Conservation (phyloP, 2,797 vertebrate genomes). For the Cryptoblepharus egeriae region DNA sequence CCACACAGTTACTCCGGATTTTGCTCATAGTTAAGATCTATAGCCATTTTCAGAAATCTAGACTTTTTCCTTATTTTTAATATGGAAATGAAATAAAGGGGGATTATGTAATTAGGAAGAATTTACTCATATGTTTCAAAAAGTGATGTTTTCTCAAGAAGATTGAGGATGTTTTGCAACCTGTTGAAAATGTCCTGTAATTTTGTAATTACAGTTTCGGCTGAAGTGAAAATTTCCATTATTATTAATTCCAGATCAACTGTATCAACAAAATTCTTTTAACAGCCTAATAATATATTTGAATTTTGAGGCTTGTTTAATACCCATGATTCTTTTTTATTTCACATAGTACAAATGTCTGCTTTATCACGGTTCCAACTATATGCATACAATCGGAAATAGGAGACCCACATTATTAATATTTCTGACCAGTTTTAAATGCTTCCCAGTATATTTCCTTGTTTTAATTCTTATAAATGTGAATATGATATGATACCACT, state of each 20-base stretch:
- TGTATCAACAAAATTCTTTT: not conserved
- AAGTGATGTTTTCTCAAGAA: not conserved
- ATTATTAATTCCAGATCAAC: not conserved
- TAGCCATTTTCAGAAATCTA: not conserved
- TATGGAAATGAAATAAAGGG: not conserved
- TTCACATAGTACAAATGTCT: not conserved
- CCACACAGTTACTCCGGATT: no score
- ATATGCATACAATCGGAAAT: not conserved
- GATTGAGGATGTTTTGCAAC: not conserved
- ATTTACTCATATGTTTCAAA: not conserved
- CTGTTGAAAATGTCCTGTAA: no score
- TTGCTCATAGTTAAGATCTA: no score
- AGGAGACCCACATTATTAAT: not conserved
- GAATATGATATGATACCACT: not conserved
- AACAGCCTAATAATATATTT: not conserved
- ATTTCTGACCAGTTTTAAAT: constrained; percentile 5
- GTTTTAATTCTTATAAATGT: not conserved
- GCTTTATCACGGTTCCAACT: not conserved
- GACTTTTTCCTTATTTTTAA: not conserved
- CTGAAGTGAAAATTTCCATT: not conserved
- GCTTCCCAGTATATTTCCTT: not conserved
- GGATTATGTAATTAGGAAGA: not conserved
- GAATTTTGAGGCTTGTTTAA: not conserved
- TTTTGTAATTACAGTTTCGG: not conserved
- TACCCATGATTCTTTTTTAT: not conserved